Conservation (phyloP, 30 jellyfish, hydroid and myxozoan species). For the Haliclystus octoradiatus region DNA sequence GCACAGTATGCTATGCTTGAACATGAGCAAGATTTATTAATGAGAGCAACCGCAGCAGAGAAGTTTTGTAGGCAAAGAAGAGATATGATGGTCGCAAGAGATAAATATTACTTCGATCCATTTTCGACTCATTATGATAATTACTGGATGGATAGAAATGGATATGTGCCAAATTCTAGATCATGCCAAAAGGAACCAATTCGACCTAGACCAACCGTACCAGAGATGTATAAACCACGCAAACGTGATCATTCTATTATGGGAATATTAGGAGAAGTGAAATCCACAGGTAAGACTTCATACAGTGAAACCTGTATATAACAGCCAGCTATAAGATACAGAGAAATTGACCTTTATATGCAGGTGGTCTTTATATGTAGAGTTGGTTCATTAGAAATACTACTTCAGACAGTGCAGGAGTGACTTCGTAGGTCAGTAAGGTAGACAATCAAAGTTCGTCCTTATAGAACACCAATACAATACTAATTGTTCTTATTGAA, state of each 20-base stretch:
- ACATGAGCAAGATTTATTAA: conserved; percentile 56
- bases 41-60: not conserved
- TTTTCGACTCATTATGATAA: not conserved
- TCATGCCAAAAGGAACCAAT: not conserved
- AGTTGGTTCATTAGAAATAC: too few species aligned
- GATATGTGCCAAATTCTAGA: not conserved
- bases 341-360: too few species aligned
- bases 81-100: not conserved
- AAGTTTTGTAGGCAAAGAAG: not conserved
- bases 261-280: conserved; percentile 1
- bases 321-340: too few species aligned
- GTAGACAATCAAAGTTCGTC: too few species aligned
- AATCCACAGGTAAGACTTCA: not conserved
- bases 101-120: not conserved
- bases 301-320: too few species aligned
- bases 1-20: conserved; percentile 67
- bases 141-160: not conserved
- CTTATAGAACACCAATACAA: too few species aligned
- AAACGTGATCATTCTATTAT: not conserved
- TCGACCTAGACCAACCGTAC: not conserved
- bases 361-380: too few species aligned
- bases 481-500: too few species aligned
- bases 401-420: too few species aligned
- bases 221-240: not conserved
- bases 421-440: too few species aligned